Percentiles rank a stretch among this genome's conserved stretches.
phyloP scores from a whole-genome alignment of 2,888 invertebrate species.

The Eurois occulta region DNA sequence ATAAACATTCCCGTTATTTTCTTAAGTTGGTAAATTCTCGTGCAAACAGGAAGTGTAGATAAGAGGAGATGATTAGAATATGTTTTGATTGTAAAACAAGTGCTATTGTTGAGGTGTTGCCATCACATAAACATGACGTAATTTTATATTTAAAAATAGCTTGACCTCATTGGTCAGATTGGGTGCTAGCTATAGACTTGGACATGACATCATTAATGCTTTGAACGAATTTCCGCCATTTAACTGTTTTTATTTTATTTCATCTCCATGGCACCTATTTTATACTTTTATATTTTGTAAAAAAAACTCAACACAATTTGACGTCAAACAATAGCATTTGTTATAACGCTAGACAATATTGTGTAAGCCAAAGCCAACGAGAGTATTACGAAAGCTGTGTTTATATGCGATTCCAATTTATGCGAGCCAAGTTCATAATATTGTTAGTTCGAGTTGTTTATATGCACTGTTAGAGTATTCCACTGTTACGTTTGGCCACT shows the following conservation, averaged over 20 bases:
- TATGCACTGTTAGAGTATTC: constrained; percentile 43
- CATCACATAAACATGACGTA: neutral
- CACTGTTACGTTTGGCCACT: constrained; percentile 45
- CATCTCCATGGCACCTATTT: neutral
- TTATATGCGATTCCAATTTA: constrained; percentile 71
- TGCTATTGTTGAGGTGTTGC: constrained; percentile 67
- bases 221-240: neutral
- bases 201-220: neutral
- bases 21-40: constrained; percentile 38
- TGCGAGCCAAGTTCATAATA: constrained; percentile 52
- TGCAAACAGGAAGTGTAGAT: constrained; percentile 20
- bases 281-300: constrained; percentile 24
- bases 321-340: constrained; percentile 65
- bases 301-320: neutral
- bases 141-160: neutral
- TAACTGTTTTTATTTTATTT: neutral
- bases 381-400: constrained; percentile 84
- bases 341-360: constrained; percentile 72
- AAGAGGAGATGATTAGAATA: constrained; percentile 29
- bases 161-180: neutral
- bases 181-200: neutral
- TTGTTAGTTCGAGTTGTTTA: constrained; percentile 55
- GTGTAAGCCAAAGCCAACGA: constrained; percentile 84
- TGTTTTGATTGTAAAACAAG: constrained; percentile 66
- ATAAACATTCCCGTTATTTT: constrained; percentile 59